Conservation (phyloP, 2,797 vertebrate species). For the Zalophus californianus region DNA sequence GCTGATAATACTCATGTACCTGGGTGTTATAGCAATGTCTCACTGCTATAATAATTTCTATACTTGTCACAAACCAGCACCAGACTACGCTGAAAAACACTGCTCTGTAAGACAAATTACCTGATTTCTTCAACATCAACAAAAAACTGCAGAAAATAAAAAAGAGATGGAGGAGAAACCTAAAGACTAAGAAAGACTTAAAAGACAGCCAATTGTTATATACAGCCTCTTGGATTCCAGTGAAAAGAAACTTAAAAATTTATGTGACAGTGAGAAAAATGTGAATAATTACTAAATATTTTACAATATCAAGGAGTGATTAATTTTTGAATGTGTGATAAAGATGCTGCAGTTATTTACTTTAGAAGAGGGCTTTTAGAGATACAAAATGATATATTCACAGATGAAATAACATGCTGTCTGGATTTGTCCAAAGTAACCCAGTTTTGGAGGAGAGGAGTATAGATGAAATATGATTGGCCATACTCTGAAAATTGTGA, state of each 20-base stretch:
- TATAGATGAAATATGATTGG: background rate
- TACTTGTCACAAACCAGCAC: background rate
- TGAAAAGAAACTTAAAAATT: slow-evolving; percentile 14
- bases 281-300: background rate
- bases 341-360: background rate
- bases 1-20: background rate
- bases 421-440: background rate
- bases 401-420: background rate
- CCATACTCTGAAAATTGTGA: background rate
- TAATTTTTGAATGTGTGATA: background rate
- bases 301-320: background rate
- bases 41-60: background rate
- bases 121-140: background rate
- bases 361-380: background rate
- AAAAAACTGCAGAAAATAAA: background rate
- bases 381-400: background rate
- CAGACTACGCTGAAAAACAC: background rate
- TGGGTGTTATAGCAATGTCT: background rate
- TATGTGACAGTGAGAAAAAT: slow-evolving; percentile 2
- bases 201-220: background rate
- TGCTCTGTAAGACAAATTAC: background rate
- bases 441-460: too few relatives aligned
- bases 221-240: background rate
- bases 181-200: background rate
- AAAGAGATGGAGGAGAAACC: background rate